Conservation (phyloP, 2,113 vertebrate genomes). For the Mandrillus leucophaeus region DNA sequence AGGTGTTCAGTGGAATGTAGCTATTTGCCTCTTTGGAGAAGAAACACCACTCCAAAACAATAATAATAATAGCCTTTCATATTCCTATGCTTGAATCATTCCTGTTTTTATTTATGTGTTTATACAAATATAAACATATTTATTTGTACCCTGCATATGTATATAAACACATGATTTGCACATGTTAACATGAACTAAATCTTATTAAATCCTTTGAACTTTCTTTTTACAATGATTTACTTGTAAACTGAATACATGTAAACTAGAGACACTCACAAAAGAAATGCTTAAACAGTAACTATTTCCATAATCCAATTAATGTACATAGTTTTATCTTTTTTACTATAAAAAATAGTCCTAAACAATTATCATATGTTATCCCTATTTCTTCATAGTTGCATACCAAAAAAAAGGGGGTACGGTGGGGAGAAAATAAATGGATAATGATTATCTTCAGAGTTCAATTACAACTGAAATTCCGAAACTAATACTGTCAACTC, state of each 20-base stretch:
- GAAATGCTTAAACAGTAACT: not conserved
- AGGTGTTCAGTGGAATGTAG: not conserved
- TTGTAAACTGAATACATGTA: not conserved
- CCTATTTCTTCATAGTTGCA: not conserved
- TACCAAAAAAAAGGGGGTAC: not conserved
- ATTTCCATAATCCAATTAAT: not conserved
- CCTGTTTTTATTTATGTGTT: conserved; percentile 7
- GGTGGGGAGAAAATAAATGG: not conserved
- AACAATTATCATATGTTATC: not conserved
- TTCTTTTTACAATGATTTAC: not conserved
- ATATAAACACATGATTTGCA: not conserved
- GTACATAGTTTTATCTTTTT: not conserved
- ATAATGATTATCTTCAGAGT: not conserved
- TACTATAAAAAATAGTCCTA: not conserved
- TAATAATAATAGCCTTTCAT: not conserved
- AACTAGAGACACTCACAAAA: not conserved
- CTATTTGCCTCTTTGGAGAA: conserved; percentile 2
- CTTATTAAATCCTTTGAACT: not conserved
- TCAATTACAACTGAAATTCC: not conserved
- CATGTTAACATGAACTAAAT: not conserved
- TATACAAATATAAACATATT: not conserved
- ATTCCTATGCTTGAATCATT: not conserved
- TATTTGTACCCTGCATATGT: not conserved
- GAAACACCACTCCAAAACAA: not conserved
- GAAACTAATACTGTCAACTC: not conserved